Conservation (phyloP, 1,140 invertebrate genomes). For the Anoplolepis gracilipes region DNA sequence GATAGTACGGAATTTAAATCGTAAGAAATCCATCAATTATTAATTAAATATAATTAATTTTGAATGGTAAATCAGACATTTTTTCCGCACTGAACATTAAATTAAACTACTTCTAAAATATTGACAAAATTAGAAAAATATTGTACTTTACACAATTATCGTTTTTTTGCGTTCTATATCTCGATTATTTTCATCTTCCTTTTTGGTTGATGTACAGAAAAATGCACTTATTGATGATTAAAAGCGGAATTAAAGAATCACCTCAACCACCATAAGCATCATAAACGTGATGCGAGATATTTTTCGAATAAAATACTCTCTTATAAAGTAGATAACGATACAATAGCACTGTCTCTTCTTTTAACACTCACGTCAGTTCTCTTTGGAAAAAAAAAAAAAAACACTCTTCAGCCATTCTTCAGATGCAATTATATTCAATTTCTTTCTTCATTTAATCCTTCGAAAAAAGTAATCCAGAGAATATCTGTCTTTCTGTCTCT, state of each 20-base stretch:
- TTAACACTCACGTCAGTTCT: constrained; percentile 54
- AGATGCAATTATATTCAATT: not conserved
- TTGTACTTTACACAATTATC: not conserved
- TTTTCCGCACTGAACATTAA: not conserved
- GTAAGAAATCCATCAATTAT: constrained; percentile 20
- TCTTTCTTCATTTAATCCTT: not conserved
- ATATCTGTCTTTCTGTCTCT: not conserved
- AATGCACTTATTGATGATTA: not conserved
- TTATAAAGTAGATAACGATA: constrained; percentile 84
- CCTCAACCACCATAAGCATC: constrained; percentile 19
- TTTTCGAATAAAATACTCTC: constrained; percentile 78
- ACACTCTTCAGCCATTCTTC: not conserved
- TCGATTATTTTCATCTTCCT: not conserved
- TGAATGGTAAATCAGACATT: not conserved
- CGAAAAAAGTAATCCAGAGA: not conserved
- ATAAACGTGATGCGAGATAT: constrained; percentile 46
- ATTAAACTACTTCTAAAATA: constrained; percentile 24
- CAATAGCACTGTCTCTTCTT: constrained; percentile 58
- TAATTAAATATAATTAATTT: constrained; percentile 28
- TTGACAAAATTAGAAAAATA: not conserved
- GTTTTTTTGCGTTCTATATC: not conserved
- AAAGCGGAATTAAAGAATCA: constrained; percentile 7
- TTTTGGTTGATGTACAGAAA: not conserved
- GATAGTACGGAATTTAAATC: constrained; percentile 40
- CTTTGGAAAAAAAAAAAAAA: constrained; percentile 1